These are phyloP conservation scores for Glomeris maerens DNA, from an alignment of 1,140 invertebrate species.

Conservation along the genomic window DNA sequence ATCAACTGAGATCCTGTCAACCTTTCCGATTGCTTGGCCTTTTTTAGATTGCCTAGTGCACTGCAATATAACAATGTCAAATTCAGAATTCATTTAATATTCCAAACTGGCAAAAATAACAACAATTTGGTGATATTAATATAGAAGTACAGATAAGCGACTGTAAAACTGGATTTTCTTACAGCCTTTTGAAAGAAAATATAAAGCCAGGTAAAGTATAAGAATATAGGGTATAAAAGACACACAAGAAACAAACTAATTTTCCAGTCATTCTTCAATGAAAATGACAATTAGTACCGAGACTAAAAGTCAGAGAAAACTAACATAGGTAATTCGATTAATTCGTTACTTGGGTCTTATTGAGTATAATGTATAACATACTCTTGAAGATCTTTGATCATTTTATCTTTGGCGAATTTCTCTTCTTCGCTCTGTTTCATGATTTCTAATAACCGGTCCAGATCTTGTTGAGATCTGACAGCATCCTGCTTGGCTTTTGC, in stretches of 20 bases:
- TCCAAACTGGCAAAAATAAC: neutral
- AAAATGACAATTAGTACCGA: too few species aligned
- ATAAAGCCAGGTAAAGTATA: too few species aligned
- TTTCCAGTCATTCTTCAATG: too few species aligned
- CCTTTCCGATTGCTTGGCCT: constrained; percentile 31
- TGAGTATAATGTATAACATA: too few species aligned
- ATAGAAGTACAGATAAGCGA: neutral
- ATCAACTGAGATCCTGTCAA: constrained; percentile 31
- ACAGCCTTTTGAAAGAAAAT: too few species aligned
- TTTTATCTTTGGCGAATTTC: constrained; percentile 84
- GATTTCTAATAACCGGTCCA: constrained; percentile 74
- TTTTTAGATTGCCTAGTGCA: constrained; percentile 42
- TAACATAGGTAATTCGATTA: too few species aligned
- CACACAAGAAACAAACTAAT: too few species aligned
- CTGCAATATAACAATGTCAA: constrained; percentile 36
- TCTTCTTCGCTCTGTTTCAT: constrained; percentile 93
- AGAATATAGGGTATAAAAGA: too few species aligned
- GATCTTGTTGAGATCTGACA: constrained; percentile 63
- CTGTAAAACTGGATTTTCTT: too few species aligned
- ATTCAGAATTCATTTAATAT: constrained; percentile 11
- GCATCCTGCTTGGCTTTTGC: constrained; percentile 62
- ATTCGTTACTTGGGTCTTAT: too few species aligned
- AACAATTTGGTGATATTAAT: neutral
- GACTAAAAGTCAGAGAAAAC: too few species aligned
- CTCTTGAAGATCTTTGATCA: constrained; percentile 90